Conservation (phyloP, 2,888 invertebrate genomes). For the Pyrocoelia pectoralis region DNA sequence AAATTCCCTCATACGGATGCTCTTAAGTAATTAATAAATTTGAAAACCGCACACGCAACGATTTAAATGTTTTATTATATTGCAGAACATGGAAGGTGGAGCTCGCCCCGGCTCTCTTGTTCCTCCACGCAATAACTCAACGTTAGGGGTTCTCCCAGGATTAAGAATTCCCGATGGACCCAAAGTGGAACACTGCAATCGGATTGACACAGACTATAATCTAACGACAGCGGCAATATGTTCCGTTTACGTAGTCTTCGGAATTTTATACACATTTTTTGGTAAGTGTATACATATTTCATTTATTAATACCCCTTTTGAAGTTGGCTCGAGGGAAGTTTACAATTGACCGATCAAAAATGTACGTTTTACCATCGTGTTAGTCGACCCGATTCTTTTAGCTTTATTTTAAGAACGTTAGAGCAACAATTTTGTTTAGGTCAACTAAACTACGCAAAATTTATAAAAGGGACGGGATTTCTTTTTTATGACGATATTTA, state of each 20-base stretch:
- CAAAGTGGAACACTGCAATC: conserved; percentile 63
- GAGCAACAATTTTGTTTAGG: background rate
- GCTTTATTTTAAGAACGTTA: background rate
- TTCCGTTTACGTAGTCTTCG: conserved; percentile 79
- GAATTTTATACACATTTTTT: conserved; percentile 83
- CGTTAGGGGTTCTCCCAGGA: conserved; percentile 50
- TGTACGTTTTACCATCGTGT: conserved; percentile 12
- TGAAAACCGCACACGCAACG: too few species aligned
- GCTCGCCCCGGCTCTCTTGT: conserved; percentile 67
- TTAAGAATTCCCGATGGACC: conserved; percentile 53
- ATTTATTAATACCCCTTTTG: background rate
- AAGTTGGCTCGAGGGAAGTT: conserved; percentile 12
- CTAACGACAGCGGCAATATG: conserved; percentile 71
- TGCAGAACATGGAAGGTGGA: conserved; percentile 57
- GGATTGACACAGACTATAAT: conserved; percentile 71
- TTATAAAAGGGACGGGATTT: too few species aligned
- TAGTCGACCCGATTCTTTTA: conserved; percentile 1
- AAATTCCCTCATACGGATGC: too few species aligned
- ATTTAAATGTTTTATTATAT: conserved; percentile 19
- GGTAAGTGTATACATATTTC: too few species aligned
- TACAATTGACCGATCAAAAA: conserved; percentile 29
- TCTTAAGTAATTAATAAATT: too few species aligned
- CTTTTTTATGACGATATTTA: too few species aligned
- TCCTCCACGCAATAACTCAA: conserved; percentile 62
- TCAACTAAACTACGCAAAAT: background rate